Conservation (phyloP, 1,140 invertebrate species). For the Drosophila pallidifrons region DNA sequence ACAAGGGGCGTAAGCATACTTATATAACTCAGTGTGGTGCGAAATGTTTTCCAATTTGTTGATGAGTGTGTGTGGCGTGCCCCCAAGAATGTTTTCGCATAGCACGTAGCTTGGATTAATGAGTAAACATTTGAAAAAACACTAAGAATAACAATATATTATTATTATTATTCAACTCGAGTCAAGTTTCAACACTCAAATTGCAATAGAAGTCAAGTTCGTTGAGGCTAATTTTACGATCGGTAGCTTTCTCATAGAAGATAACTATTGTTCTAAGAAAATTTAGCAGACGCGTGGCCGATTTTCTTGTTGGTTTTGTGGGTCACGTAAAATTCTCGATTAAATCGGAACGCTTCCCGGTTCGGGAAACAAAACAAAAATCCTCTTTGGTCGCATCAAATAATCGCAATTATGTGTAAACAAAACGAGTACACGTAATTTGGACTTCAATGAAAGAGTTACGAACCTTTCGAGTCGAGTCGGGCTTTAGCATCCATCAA, state of each 20-base stretch:
- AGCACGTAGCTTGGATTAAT: not conserved
- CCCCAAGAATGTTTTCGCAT: not conserved
- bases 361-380: conserved; percentile 21
- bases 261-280: not conserved
- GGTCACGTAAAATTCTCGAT: conserved; percentile 6
- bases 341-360: conserved; percentile 34
- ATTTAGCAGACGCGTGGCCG: conserved; percentile 16
- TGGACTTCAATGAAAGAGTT: conserved; percentile 33
- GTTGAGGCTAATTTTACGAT: conserved; percentile 3
- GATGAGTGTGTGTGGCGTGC: not conserved
- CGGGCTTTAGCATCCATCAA: conserved; percentile 60
- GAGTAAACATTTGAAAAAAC: not conserved
- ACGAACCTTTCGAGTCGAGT: conserved; percentile 20
- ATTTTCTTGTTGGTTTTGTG: not conserved
- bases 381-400: conserved; percentile 29
- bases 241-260: not conserved
- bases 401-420: conserved; percentile 25
- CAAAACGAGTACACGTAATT: conserved; percentile 29
- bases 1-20: not conserved
- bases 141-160: not conserved
- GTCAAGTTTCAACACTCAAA: conserved; percentile 3
- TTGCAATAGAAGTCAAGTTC: conserved; percentile 6
- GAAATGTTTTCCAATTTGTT: not conserved
- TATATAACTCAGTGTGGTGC: not conserved
- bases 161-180: not conserved